These are phyloP conservation scores for Monarcha castaneiventris DNA, from an alignment of 2,113 vertebrate genomes.

Conservation along the genomic window DNA sequence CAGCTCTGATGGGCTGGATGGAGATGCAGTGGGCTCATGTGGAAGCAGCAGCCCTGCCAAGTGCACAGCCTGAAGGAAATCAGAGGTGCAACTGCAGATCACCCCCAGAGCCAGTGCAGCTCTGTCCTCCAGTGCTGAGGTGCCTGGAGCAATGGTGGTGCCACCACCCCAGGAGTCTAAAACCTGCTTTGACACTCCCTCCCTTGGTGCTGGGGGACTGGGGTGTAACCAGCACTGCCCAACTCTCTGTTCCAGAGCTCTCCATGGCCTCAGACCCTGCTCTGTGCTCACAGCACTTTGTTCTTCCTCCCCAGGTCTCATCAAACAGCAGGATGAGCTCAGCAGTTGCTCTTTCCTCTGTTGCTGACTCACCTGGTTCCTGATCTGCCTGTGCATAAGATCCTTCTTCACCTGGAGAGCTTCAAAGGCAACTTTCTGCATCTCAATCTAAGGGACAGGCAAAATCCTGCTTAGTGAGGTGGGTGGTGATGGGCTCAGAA, in stretches of 20 bases:
- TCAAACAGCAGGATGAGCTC: neutral
- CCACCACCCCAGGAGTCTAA: neutral
- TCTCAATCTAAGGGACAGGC: slow-evolving; percentile 80
- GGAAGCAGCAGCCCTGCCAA: slow-evolving; percentile 3
- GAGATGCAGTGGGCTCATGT: neutral
- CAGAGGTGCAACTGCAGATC: neutral
- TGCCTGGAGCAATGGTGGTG: neutral
- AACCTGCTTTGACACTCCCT: neutral
- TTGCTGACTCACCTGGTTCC: slow-evolving; percentile 83
- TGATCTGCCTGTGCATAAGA: slow-evolving; percentile 86
- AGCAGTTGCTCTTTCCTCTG: neutral
- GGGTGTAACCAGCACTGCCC: neutral
- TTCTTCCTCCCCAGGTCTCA: neutral
- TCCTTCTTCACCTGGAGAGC: slow-evolving; percentile 93
- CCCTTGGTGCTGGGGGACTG: neutral
- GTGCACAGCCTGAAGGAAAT: neutral
- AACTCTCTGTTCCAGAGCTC: neutral
- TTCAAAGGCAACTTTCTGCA: slow-evolving; percentile 97
- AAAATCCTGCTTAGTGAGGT: neutral
- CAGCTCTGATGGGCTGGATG: slow-evolving; percentile 3
- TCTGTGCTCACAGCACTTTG: neutral
- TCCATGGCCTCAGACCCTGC: neutral
- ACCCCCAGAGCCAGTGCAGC: neutral
- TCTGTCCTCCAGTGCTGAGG: neutral
- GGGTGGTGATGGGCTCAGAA: neutral